phyloP scores from a whole-genome alignment of 2,888 invertebrate genomes.

The Ashinkailepas kermadecensis region DNA sequence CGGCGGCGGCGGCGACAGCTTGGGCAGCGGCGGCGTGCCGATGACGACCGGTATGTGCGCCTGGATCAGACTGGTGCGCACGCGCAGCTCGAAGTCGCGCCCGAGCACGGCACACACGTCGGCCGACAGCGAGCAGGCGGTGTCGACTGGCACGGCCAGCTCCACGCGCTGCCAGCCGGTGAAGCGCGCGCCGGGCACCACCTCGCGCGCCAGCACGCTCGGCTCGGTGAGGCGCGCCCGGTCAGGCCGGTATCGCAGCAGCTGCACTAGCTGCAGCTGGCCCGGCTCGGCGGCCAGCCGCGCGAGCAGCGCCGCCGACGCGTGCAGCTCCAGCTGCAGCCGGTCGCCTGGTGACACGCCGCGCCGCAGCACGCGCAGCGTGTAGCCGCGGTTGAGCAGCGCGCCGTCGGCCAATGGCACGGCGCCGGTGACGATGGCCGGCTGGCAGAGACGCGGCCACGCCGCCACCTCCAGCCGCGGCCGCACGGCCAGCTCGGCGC shows the following conservation, averaged over 20 bases:
- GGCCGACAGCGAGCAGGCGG: neutral
- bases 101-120: neutral
- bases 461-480: neutral
- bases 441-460: neutral
- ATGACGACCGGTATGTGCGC: constrained; percentile 8
- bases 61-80: neutral
- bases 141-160: constrained; percentile 30
- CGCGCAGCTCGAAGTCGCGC: neutral
- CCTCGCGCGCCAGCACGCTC: constrained; percentile 1
- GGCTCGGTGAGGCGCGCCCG: neutral
- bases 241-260: neutral
- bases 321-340: constrained; percentile 11
- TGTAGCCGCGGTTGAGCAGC: constrained; percentile 14
- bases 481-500: neutral
- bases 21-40: neutral
- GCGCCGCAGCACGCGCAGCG: constrained; percentile 11
- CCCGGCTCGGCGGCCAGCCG: neutral
- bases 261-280: constrained; percentile 1
- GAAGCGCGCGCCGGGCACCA: constrained; percentile 4
- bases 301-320: constrained; percentile 13
- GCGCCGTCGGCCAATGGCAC: neutral
- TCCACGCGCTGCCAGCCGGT: constrained; percentile 51
- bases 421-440: constrained; percentile 6
- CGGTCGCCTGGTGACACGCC: neutral
- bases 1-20: neutral